Percentiles rank a stretch among this genome's conserved stretches.
phyloP scores from a whole-genome alignment of 2,888 invertebrate genomes.

The Rotaria magnacalcarata region DNA sequence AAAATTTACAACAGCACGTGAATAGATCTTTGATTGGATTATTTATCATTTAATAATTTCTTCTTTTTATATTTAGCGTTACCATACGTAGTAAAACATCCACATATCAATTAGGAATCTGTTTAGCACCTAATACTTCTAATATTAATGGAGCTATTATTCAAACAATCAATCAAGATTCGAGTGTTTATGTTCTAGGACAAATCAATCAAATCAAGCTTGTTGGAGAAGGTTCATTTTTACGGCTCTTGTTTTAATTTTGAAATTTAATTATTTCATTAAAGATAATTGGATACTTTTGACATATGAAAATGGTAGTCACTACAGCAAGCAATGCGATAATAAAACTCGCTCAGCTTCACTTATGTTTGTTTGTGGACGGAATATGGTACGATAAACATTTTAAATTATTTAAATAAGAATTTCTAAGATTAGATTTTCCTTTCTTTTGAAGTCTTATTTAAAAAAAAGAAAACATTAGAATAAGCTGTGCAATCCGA shows the following conservation, averaged over 20 bases:
- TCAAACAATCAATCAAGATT: not conserved
- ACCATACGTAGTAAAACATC: not conserved
- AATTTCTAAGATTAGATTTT: too few relatives aligned
- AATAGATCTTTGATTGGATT: not conserved
- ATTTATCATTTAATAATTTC: not conserved
- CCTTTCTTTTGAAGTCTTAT: too few relatives aligned
- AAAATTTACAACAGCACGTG: not conserved
- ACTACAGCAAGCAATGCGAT: constrained; percentile 49
- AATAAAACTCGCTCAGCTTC: constrained; percentile 48
- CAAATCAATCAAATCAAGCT: not conserved
- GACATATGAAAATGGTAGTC: constrained; percentile 50
- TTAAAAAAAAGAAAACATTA: too few relatives aligned
- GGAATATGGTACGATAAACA: constrained; percentile 45
- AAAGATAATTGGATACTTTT: constrained; percentile 53
- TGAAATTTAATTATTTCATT: not conserved
- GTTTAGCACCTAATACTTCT: not conserved
- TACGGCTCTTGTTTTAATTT: not conserved
- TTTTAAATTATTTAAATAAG: too few relatives aligned
- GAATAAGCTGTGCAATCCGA: not conserved
- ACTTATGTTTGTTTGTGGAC: constrained; percentile 52
- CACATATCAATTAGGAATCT: not conserved
- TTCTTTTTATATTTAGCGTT: not conserved
- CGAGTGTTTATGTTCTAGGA: not conserved
- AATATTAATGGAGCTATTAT: not conserved
- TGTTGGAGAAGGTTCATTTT: not conserved